These are phyloP conservation scores for Ginglymostoma cirratum DNA, from an alignment of 2,113 vertebrate species.

Conservation along the genomic window DNA sequence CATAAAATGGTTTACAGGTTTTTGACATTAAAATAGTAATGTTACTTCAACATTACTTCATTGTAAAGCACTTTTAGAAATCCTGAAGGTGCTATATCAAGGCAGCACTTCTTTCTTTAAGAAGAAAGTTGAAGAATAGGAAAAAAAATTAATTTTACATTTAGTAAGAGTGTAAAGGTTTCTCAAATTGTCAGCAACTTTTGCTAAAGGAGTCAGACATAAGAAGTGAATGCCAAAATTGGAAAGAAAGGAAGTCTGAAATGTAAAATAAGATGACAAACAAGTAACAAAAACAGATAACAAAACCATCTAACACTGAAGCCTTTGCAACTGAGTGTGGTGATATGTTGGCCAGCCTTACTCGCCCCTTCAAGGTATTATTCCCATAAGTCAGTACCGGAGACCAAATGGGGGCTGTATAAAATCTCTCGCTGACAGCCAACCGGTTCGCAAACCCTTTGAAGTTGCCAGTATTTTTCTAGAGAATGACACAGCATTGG, in stretches of 20 bases:
- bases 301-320: background rate
- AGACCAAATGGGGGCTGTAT: background rate
- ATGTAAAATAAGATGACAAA: background rate
- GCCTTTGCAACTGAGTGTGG: background rate
- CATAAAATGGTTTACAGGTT: background rate
- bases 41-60: background rate
- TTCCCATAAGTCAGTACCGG: background rate
- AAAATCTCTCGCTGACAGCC: background rate
- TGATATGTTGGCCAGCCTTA: background rate
- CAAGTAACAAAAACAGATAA: background rate
- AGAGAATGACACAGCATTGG: background rate
- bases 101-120: background rate
- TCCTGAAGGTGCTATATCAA: background rate
- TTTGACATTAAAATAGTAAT: background rate
- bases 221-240: background rate
- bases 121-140: background rate
- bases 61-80: background rate
- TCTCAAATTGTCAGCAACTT: background rate
- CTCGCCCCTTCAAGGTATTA: background rate
- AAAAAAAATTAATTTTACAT: background rate
- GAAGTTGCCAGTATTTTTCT: background rate
- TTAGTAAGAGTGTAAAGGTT: background rate
- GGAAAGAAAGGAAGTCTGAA: background rate
- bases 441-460: background rate
- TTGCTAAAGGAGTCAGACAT: background rate